A percentile compares a stretch with the other conserved stretches of the same genome.
phyloP scores from a whole-genome alignment of 2,113 vertebrate genomes.

The Zapornia atra region DNA sequence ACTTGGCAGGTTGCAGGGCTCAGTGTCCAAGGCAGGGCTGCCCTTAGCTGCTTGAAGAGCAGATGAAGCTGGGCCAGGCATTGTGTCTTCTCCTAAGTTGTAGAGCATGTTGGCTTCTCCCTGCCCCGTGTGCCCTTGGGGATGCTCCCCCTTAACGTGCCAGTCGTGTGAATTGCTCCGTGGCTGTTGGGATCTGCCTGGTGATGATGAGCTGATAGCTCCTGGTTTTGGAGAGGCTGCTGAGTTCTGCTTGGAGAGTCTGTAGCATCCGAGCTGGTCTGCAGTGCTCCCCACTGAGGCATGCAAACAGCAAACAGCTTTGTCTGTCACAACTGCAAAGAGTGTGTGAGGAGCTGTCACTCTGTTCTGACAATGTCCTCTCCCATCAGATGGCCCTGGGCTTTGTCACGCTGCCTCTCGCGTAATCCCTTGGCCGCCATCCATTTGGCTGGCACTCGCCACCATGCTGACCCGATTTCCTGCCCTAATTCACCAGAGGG shows the following conservation, averaged over 20 bases:
- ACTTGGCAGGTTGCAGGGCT: background rate
- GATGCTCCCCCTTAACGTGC: background rate
- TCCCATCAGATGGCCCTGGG: conserved; percentile 55
- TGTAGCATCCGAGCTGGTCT: background rate
- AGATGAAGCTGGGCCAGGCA: background rate
- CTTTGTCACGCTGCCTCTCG: background rate
- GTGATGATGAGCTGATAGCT: background rate
- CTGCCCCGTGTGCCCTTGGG: background rate
- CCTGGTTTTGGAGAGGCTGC: background rate
- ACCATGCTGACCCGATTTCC: background rate
- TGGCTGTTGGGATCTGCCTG: background rate
- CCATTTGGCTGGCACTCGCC: conserved; percentile 1
- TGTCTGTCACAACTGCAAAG: background rate
- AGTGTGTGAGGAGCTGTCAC: conserved; percentile 4
- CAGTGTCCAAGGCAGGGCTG: fast-evolving
- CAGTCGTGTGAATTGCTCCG: background rate
- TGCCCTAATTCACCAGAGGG: conserved; percentile 31
- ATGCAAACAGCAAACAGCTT: background rate
- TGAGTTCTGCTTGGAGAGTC: background rate
- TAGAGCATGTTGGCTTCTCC: background rate
- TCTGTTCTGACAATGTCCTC: background rate
- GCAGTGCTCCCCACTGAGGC: background rate
- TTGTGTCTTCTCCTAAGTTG: background rate
- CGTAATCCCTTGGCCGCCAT: conserved; percentile 38
- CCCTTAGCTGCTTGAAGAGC: background rate